Conservation (phyloP, 2,113 vertebrate genomes). For the Corvus moneduloides region DNA sequence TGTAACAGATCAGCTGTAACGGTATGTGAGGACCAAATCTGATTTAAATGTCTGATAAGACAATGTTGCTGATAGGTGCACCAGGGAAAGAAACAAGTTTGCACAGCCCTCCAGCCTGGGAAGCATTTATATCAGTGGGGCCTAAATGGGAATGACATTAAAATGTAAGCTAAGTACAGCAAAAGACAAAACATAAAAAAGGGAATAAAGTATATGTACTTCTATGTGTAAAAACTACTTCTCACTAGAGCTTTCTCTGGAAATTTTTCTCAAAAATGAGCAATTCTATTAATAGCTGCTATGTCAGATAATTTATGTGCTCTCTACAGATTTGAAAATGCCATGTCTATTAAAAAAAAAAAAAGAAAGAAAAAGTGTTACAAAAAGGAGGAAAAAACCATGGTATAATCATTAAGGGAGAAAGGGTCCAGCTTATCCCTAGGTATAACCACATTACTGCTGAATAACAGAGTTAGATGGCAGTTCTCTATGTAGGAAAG, state of each 20-base stretch:
- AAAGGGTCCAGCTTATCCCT: background rate
- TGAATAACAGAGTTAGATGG: background rate
- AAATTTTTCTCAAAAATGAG: background rate
- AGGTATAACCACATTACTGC: background rate
- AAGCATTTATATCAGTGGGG: background rate
- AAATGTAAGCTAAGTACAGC: background rate
- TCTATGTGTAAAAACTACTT: background rate
- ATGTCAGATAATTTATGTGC: background rate
- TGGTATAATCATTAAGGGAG: background rate
- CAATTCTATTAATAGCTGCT: accelerated
- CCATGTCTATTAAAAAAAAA: background rate
- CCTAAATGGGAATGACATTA: background rate
- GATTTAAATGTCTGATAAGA: background rate
- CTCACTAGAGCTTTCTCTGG: background rate
- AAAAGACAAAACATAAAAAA: background rate
- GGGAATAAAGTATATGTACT: background rate
- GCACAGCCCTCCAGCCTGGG: background rate
- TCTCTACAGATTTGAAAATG: background rate
- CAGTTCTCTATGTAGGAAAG: background rate
- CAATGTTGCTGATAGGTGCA: background rate
- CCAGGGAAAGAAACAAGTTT: background rate
- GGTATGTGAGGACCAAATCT: background rate
- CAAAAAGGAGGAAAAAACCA: accelerated
- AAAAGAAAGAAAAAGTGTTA: background rate
- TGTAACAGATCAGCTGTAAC: background rate